Evolutionary conservation across 2,113 vertebrate genomes (phyloP), one percentile per base, ranked within the genome.

Genomic region (Penelope pileata): DNA sequence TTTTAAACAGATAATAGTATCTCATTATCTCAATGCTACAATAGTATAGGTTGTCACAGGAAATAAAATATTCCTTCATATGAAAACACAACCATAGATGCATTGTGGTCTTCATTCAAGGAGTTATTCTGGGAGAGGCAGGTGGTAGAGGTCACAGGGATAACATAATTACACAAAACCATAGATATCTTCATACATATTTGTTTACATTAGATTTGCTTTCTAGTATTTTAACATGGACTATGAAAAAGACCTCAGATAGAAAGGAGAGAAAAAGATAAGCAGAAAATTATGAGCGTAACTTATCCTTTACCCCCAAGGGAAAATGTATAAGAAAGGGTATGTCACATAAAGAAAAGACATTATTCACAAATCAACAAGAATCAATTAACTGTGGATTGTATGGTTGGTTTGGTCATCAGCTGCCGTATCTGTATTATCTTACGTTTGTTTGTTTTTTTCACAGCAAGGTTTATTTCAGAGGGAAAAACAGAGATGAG

Each of bases 1-100:
- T 91, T 93, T 96, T 93, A 85, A 86, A 40, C 40, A 54, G 64
- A 30, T 30, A 86, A 51, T 81, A 90, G 29, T 12, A 51, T 86
- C 56, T 96, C 27, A 47, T 92, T 91, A 42, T 68, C 59, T 58
- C 36, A 81, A 15, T 42, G 23, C 24, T 78, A 75, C 30, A 75
- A 26, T 92, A 89, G 64, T 6, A 18, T 23, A 51, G 22, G 42
- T 16, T 73, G 7, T 34, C 53, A 63, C 48, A 36, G 22, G 62
- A 86, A 89, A 43, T 47, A 56, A 40, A 51, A 21, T 74, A 58
- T 69, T 88, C 29, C 51, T 91, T 82, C 38, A 10, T 15, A 21
- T 60, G 23, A 91, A 88, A 75, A 36, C 10, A 23, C 23, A 83
- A 34, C 40, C 36, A 34, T 30, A 67, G 1, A 67, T 1, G 58